phyloP scores from a whole-genome alignment of 2,113 vertebrate genomes.

The Corythaeola cristata region DNA sequence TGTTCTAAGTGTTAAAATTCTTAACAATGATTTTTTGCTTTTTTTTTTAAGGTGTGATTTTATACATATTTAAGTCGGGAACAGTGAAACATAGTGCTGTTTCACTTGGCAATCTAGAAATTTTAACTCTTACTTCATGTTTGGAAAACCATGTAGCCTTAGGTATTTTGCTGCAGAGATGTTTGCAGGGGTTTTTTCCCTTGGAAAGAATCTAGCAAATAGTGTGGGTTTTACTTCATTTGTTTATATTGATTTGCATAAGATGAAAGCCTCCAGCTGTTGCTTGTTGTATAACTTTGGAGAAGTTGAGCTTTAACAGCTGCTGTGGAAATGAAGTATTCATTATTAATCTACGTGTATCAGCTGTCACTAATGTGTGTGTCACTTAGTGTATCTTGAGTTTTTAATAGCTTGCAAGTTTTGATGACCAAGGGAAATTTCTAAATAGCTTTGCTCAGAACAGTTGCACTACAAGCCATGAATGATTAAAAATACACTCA shows the following conservation, averaged over 20 bases:
- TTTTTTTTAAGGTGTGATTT: background rate
- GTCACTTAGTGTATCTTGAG: background rate
- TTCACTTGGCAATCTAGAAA: background rate
- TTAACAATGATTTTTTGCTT: background rate
- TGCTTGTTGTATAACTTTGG: background rate
- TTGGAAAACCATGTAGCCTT: background rate
- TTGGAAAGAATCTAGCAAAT: background rate
- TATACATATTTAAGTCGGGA: background rate
- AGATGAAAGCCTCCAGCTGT: background rate
- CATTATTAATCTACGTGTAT: background rate
- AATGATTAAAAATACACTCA: background rate
- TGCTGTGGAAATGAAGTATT: background rate
- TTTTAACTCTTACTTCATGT: fast-evolving
- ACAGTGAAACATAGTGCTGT: background rate
- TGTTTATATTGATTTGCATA: background rate
- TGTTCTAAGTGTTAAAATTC: background rate
- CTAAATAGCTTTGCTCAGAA: background rate
- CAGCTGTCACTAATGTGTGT: background rate
- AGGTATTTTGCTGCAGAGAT: background rate
- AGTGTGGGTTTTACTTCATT: background rate
- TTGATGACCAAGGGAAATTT: background rate
- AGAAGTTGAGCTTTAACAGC: background rate
- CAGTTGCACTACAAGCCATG: background rate
- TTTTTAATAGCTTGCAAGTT: background rate
- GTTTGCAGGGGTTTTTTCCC: background rate